Evolutionary conservation across 1,140 invertebrate species (phyloP).

Genomic region (Camponotus pennsylvanicus): DNA sequence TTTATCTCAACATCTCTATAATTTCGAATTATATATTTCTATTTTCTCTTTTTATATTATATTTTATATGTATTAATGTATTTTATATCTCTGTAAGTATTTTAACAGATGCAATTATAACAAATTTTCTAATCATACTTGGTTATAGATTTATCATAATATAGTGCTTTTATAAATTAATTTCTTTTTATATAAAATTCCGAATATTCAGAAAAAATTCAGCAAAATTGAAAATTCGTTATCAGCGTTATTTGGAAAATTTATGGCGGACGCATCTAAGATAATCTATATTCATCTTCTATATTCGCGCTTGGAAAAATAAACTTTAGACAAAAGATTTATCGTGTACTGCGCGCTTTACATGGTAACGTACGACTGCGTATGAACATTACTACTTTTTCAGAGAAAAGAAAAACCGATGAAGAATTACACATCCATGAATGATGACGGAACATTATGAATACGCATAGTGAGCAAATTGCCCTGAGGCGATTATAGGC

Average conservation of each 20-base stretch:
- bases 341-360: neutral
- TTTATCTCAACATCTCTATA: too few relatives aligned
- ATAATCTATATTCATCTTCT: neutral
- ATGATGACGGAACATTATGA: slow-evolving; percentile 29
- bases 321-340: neutral
- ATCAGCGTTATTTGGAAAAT: slow-evolving; percentile 3
- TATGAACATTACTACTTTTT: slow-evolving; percentile 1
- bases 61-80: too few relatives aligned
- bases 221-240: neutral
- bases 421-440: slow-evolving; percentile 14
- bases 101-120: neutral
- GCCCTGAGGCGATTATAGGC: slow-evolving; percentile 2
- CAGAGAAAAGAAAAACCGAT: neutral
- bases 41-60: too few relatives aligned
- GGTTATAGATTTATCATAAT: neutral
- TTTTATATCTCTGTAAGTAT: too few relatives aligned
- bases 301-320: neutral
- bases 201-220: neutral
- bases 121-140: too few relatives aligned
- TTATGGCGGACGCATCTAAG: neutral
- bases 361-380: neutral
- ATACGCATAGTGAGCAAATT: slow-evolving; percentile 26
- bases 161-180: neutral
- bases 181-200: neutral
- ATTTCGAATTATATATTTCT: too few relatives aligned